Base-by-base conservation (phyloP, 2,888 invertebrate genomes). In the Lagria hirta region DNA sequence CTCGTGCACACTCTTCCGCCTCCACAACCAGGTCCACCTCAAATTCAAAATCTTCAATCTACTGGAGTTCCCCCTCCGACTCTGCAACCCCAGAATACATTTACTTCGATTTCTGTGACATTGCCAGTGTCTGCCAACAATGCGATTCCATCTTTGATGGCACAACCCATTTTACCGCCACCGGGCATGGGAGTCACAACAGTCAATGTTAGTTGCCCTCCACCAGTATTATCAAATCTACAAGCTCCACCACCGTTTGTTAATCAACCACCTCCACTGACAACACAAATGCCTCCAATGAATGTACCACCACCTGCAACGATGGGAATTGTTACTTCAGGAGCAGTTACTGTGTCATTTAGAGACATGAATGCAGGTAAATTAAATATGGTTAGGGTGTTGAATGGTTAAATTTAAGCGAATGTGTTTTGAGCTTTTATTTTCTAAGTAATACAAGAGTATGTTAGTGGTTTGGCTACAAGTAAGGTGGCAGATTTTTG, bases 281-380 rank as follows among this genome's bases (percentile, higher is more conserved):
- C 62, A 2, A 62, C 41, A 44, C 65, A 66, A 43, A 61, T 66
- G 57, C 67, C 71, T 10, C 68, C 70, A 33, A 65, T 76, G 58
- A 74, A 72, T 49, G 61, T 74, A 28, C 75, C 76, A 40, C 75
- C 75, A 4, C 74, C 75, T 4, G 65, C 52, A 4, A 65, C 68
- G 13, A 54, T 62, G 35, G 51, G 57, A 15, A 20, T 50, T 32
- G 34, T 55, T 14, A 48, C 47, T 50, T 13, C 45, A 38, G 33
- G 44, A 4, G 34, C 45, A 3, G 23, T 50, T 10, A 27, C 24
- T 1, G 53, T 52, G 14, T 36, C 48, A 29, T 64, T 62, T 17
- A 61, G 62, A 36, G 68, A 71, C 54, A 44, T 65, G 49, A 65
- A 61, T 46, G 49, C 68, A 70, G 71, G 71, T 71, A 70, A 62